Conservation (phyloP, 2,797 vertebrate species). For the Anguilla pacifica region DNA sequence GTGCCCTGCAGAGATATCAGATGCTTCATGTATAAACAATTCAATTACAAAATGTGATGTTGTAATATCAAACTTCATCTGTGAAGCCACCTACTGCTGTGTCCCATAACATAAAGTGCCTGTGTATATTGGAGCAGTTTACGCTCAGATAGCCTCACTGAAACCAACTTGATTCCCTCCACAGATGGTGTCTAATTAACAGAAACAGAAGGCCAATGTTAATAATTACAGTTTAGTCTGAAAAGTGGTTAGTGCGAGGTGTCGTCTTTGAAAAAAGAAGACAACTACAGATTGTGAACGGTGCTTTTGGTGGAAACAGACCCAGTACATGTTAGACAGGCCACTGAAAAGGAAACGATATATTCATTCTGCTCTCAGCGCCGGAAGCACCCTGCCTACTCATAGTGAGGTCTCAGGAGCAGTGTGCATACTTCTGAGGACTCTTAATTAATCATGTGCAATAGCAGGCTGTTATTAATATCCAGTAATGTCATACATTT, state of each 20-base stretch:
- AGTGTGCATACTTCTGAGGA: not conserved
- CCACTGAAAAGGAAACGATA: not conserved
- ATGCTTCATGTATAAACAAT: not conserved
- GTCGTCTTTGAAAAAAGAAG: not conserved
- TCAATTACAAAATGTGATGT: not conserved
- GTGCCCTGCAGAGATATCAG: not conserved
- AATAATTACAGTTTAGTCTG: slow-evolving; percentile 9
- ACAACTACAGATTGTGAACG: not conserved
- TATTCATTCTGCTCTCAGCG: not conserved
- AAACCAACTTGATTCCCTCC: not conserved
- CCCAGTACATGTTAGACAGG: not conserved
- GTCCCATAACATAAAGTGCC: not conserved
- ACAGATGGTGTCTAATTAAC: slow-evolving; percentile 8
- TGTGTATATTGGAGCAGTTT: not conserved
- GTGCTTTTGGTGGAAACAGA: not conserved
- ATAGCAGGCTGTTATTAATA: not conserved
- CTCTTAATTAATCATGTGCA: not conserved
- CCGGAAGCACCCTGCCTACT: not conserved
- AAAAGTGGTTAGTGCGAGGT: slow-evolving; percentile 7
- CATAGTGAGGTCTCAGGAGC: not conserved
- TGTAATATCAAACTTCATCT: not conserved
- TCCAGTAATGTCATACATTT: not conserved
- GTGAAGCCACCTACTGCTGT: not conserved
- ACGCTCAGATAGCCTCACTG: not conserved
- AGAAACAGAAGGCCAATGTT: slow-evolving; percentile 16